Evolutionary conservation across 2,113 vertebrate species (phyloP).

Genomic region (Narcine bancroftii): DNA sequence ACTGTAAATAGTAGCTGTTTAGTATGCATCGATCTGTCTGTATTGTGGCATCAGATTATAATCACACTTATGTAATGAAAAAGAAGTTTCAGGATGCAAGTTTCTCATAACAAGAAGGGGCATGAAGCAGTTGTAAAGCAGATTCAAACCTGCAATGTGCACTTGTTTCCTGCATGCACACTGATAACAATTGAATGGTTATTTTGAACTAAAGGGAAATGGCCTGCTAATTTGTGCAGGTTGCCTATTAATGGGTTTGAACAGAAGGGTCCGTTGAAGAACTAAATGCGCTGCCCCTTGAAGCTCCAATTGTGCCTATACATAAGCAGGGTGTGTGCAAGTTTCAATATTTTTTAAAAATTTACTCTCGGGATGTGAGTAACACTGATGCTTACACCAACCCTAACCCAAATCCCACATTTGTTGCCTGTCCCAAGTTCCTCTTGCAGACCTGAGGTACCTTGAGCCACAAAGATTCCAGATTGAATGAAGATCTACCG

Average conservation of each 20-base stretch:
- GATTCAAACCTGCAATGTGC: neutral
- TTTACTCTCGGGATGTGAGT: neutral
- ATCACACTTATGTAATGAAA: neutral
- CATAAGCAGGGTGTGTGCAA: neutral
- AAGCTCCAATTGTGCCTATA: neutral
- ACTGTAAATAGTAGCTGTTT: neutral
- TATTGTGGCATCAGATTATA: constrained; percentile 21
- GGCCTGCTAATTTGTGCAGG: neutral
- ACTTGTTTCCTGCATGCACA: too few relatives aligned
- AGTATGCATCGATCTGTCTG: neutral
- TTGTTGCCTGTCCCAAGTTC: neutral
- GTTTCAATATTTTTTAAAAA: neutral
- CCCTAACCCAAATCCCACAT: neutral
- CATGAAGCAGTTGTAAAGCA: neutral
- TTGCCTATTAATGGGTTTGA: neutral
- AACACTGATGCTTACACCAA: too few relatives aligned
- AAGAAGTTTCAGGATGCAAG: neutral
- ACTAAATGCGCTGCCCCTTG: neutral
- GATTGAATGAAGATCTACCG: too few relatives aligned
- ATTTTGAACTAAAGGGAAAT: neutral
- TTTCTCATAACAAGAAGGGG: neutral
- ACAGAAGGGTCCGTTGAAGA: neutral
- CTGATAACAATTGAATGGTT: neutral
- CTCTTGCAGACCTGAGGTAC: neutral
- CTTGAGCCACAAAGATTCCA: too few relatives aligned